These are phyloP conservation scores for Tryphoninae sp. DNA, from an alignment of 2,888 invertebrate species.

Conservation along the genomic window DNA sequence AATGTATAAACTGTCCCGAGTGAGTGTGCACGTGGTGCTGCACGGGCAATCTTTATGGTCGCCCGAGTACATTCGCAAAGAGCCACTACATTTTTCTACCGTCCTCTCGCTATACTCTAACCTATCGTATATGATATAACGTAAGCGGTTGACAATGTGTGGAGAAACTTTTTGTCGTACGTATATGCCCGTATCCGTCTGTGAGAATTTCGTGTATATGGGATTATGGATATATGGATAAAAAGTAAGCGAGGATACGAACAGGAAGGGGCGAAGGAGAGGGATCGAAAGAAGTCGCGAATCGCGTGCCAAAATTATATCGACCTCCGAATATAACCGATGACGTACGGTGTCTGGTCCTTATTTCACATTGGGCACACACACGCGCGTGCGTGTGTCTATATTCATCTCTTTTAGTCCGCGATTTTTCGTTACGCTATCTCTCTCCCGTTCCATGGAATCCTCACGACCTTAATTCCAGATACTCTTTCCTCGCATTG, in stretches of 20 bases:
- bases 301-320: constrained; percentile 79
- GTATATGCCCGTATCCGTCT: constrained; percentile 8
- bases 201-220: constrained; percentile 37
- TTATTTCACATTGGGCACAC: constrained; percentile 67
- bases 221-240: constrained; percentile 53
- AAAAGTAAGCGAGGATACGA: constrained; percentile 49
- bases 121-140: constrained; percentile 51
- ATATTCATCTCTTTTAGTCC: constrained; percentile 44
- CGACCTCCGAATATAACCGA: constrained; percentile 73
- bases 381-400: constrained; percentile 1
- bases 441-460: constrained; percentile 14
- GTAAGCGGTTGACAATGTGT: constrained; percentile 14
- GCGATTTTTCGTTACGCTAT: neutral
- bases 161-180: constrained; percentile 8
- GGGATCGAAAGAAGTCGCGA: constrained; percentile 68
- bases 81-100: constrained; percentile 62
- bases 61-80: constrained; percentile 62
- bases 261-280: constrained; percentile 10
- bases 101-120: constrained; percentile 57
- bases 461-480: constrained; percentile 58
- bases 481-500: constrained; percentile 42
- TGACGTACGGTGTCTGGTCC: constrained; percentile 72
- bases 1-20: constrained; percentile 46
- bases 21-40: constrained; percentile 10
- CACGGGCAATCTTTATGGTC: constrained; percentile 59